Evolutionary conservation across 2,888 invertebrate species (phyloP).

Genomic region (Ochropleura leucogaster): DNA sequence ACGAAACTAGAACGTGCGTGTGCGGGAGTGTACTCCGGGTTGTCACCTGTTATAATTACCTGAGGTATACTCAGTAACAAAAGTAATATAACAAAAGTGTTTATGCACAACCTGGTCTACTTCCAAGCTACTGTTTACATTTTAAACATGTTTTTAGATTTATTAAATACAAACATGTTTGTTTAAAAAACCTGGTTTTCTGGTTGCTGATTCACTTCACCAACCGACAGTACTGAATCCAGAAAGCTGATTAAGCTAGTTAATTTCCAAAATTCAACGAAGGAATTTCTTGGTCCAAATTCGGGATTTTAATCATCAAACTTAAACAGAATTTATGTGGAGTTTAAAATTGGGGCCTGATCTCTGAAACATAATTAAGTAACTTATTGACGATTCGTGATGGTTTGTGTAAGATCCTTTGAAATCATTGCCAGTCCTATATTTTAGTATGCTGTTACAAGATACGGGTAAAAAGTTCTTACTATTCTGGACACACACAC

Average conservation of each 20-base stretch:
- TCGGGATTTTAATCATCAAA: conserved; percentile 61
- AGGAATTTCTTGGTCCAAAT: conserved; percentile 43
- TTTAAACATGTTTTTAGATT: conserved; percentile 2
- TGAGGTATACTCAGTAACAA: conserved; percentile 49
- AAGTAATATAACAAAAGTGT: conserved; percentile 47
- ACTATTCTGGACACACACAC: not conserved
- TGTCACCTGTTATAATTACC: conserved; percentile 61
- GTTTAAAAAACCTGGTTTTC: conserved; percentile 3
- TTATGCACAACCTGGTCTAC: conserved; percentile 27
- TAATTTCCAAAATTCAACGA: conserved; percentile 49
- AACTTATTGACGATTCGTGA: conserved; percentile 54
- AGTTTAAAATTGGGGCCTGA: conserved; percentile 53
- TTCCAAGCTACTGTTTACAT: conserved; percentile 18
- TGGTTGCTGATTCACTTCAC: conserved; percentile 36
- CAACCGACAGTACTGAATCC: conserved; percentile 33
- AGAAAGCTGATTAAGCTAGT: conserved; percentile 52
- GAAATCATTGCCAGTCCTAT: not conserved
- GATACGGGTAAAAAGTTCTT: not conserved
- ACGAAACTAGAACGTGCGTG: conserved; percentile 61
- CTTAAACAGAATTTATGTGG: conserved; percentile 59
- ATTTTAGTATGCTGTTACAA: not conserved
- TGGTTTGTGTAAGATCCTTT: conserved; percentile 13
- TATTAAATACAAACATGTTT: not conserved
- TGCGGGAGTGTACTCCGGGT: conserved; percentile 40
- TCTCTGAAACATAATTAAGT: conserved; percentile 44